Conservation (phyloP, 2,888 invertebrate genomes). For the Fragum fragum region DNA sequence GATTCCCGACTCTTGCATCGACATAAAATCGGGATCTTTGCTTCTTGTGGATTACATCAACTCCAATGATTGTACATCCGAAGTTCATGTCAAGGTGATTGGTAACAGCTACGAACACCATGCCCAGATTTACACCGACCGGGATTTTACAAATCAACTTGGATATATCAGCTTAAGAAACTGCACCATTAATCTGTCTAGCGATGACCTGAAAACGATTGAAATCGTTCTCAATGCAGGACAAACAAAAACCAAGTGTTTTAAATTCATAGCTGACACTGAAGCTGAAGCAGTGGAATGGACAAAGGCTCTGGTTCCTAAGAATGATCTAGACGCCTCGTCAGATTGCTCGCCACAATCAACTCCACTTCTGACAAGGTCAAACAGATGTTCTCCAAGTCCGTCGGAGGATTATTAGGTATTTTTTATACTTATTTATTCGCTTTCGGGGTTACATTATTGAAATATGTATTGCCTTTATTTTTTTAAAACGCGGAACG, state of each 20-base stretch:
- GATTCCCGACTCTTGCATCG: not conserved
- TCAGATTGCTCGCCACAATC: not conserved
- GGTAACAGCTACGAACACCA: conserved; percentile 31
- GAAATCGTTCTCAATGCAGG: not conserved
- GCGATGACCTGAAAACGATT: not conserved
- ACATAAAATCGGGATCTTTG: conserved; percentile 5
- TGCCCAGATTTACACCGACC: conserved; percentile 23
- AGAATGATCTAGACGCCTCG: not conserved
- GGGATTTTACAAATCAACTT: not conserved
- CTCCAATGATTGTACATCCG: not conserved
- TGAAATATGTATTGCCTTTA: too few species aligned
- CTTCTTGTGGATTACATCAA: not conserved
- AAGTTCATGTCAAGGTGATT: conserved; percentile 15
- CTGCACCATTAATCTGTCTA: not conserved
- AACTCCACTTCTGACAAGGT: not conserved
- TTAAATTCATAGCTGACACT: not conserved
- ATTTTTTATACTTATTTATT: too few species aligned
- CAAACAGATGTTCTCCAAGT: not conserved
- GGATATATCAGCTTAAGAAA: conserved; percentile 26
- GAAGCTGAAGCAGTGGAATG: not conserved
- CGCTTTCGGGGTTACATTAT: too few species aligned
- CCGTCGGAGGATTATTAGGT: not conserved
- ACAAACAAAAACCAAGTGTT: not conserved
- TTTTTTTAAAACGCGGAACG: too few species aligned
- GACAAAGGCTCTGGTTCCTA: not conserved